Conservation (phyloP, 2,888 invertebrate genomes). For the Chaetogeoica ovagalla region DNA sequence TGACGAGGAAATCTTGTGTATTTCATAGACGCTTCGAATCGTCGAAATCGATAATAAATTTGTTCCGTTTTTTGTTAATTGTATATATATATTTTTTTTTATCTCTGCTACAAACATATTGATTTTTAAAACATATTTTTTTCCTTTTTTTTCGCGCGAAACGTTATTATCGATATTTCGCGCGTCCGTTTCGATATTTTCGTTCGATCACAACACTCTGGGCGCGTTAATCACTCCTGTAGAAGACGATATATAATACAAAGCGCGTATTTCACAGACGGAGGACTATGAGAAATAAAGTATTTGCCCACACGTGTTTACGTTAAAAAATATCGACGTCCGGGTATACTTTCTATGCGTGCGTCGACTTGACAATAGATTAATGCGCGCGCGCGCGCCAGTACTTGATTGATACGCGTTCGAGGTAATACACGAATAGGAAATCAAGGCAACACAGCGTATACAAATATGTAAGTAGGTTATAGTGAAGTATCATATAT, state of each 20-base stretch:
- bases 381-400: background rate
- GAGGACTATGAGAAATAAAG: background rate
- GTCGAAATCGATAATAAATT: no score
- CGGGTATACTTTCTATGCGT: slow-evolving; percentile 16
- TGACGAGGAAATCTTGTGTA: no score
- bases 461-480: background rate
- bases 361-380: slow-evolving; percentile 2
- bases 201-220: no score
- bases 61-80: no score
- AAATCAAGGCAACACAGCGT: background rate
- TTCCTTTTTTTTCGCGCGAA: no score
- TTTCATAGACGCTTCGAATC: no score
- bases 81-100: no score
- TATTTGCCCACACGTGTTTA: slow-evolving; percentile 26
- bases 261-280: background rate
- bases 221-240: no score
- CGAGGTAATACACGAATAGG: background rate
- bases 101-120: no score
- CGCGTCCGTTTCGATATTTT: no score
- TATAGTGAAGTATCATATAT: background rate
- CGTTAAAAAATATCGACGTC: slow-evolving; percentile 9
- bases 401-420: background rate
- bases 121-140: no score
- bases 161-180: no score
- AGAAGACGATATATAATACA: background rate